Evolutionary conservation across 2,113 vertebrate species (phyloP), one percentile per base, ranked within the genome.

Genomic region (Rhinichthys klamathensis): DNA sequence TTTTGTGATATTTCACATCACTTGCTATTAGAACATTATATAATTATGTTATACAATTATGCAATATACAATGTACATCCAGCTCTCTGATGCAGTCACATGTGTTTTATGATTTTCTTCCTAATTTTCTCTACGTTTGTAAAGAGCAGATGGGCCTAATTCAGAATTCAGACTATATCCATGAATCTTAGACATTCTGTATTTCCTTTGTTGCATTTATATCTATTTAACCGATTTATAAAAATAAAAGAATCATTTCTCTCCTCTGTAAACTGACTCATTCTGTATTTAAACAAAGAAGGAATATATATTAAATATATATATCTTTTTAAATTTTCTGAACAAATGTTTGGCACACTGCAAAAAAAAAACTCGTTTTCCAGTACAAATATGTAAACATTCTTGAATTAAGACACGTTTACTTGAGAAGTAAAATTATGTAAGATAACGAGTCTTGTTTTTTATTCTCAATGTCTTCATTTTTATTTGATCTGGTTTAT

Each of bases 181-280:
- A 54, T 76, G 44, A 76, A 54, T 76, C 49, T 11, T 51, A 11
- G 73, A 76, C 73, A 27, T 49, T 80, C 58, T 80, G n/a, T 81
- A 23, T 30, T 10, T 69, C 56, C 44, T 58, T 25, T 65, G 46
- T 73, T 35, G 9, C 46, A 65, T 75, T 63, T 75, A 76, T 69
- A 38, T 81, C 49, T 76, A 18, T 35, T 82, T 87, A 89, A 89
- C 84, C 79, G 74, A 87, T 84, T 87, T 83, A 84, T 87, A 69
- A 44, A 25, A 73, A 85, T 78, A 81, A 75, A 85, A 51, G 2
- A 58, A 65, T 80, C 3, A 72, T 46, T 70, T 56, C 18, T 74
- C 54, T 87, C 32, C 56, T 74, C 79, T 85, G 32, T 85, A 54
- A 51, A 87, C 82, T 81, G 85, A 73, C 61, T 73, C 61, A 51